Base-by-base conservation (phyloP, 2,113 vertebrate genomes). In the Sigmodon hispidus region DNA sequence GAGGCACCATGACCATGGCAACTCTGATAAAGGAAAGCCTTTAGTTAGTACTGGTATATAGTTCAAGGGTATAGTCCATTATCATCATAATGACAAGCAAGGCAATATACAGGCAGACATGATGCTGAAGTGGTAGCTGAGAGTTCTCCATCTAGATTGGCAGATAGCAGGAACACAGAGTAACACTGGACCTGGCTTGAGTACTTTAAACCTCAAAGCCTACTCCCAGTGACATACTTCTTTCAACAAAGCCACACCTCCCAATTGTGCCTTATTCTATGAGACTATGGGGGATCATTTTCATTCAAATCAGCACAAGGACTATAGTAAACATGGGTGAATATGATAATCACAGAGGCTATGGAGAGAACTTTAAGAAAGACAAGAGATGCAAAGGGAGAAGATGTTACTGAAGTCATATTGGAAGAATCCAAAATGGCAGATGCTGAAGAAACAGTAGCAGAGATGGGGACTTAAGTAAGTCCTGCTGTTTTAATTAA, bases 261-360 rank as follows among this genome's bases (percentile, higher is more conserved):
- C 31, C 7, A 67, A 67, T 67, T 36, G 65, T 67, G 65, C 65
- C 31, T 36, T 5, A 36, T 15, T 67, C 65, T 67, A 34, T 67
- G 31, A 67, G 13, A 2, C 65, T 36, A 13, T 67, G 65, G 65
- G 65, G 31, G 31, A 6, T 15, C 15, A 67, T 36, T 67, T 67
- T 67, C 34, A 67, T 36, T 67, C 65, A 67, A 67, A 36, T 34
- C 15, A 15, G 4, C 31, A 67, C 31, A 67, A 81, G 61, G 61
- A 5, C 4, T 65, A 2, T 5, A 12, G 13, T 2, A 15, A n/a
- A 0, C 6, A 10, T 22, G 19, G 48, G 29, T 24, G 19, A 43
- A 26, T 52, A n/a, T 10, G 3, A 57, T 22, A 9, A 22, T 1
- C 0, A 7, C 15, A 15, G 59, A 91, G 17, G 26, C 22, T 5